Conservation (phyloP, 2,888 invertebrate genomes). For the Frankliniella intonsa region DNA sequence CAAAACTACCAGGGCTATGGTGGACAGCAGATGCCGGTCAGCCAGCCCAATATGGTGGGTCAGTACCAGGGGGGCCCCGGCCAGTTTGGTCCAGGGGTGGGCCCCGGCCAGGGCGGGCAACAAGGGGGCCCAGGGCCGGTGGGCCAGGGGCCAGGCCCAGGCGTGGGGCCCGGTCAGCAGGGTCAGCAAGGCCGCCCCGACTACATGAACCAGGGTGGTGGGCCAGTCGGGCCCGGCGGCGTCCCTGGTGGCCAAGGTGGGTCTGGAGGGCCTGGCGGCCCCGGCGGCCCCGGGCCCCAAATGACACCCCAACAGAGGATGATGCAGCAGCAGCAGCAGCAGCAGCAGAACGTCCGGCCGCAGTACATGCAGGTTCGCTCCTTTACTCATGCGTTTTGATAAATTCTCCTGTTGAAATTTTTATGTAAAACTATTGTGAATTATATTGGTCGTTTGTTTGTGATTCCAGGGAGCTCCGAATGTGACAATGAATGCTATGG, state of each 20-base stretch:
- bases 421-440: background rate
- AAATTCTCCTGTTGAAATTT: background rate
- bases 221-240: background rate
- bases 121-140: background rate
- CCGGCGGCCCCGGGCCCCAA: background rate
- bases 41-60: constrained; percentile 7
- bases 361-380: constrained; percentile 30
- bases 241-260: background rate
- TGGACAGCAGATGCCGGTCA: constrained; percentile 39
- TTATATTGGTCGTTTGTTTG: constrained; percentile 29
- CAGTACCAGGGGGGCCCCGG: constrained; percentile 4
- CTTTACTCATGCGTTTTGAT: background rate
- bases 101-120: background rate
- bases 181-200: background rate
- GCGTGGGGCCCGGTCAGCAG: background rate
- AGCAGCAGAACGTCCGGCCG: constrained; percentile 37
- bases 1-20: constrained; percentile 61
- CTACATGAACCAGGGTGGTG: background rate
- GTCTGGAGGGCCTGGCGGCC: background rate
- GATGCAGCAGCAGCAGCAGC: constrained; percentile 32
- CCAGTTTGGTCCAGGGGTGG: background rate
- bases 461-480: constrained; percentile 62
- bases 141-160: background rate
- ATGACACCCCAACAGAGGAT: constrained; percentile 8
- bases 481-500: constrained; percentile 78